These are phyloP conservation scores for Invenusta paracnida DNA, from an alignment of 2,888 invertebrate genomes.

Conservation along the genomic window DNA sequence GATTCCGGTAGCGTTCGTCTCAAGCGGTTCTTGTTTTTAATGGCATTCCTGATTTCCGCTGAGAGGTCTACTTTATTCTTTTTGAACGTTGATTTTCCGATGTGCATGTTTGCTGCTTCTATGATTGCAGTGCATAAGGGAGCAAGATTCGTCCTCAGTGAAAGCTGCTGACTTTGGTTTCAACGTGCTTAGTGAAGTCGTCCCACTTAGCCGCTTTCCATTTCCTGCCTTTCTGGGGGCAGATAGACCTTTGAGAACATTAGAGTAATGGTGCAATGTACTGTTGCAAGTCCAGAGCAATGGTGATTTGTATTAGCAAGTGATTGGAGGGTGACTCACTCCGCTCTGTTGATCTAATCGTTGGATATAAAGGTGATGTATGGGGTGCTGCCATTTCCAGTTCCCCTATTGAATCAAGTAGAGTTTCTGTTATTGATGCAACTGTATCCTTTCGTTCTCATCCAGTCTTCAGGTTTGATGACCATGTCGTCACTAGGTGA, in stretches of 20 bases:
- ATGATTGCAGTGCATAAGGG: background rate
- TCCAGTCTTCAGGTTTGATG: background rate
- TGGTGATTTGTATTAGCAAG: background rate
- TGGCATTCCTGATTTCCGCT: background rate
- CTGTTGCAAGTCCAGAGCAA: background rate
- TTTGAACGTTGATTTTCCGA: background rate
- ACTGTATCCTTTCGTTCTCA: background rate
- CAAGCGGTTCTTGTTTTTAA: background rate
- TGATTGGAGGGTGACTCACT: background rate
- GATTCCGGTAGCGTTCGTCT: background rate
- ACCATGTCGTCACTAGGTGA: background rate
- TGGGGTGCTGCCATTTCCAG: background rate
- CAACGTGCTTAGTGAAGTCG: background rate
- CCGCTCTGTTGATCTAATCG: background rate
- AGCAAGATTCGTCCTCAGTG: background rate
- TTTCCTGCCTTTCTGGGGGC: background rate
- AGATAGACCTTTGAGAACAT: background rate
- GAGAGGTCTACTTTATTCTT: background rate
- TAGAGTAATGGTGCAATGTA: too few relatives aligned
- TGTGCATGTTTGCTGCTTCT: background rate
- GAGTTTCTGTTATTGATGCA: background rate
- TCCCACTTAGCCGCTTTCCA: background rate
- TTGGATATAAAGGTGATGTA: background rate
- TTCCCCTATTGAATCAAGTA: background rate
- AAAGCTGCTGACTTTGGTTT: background rate